Evolutionary conservation across 1,140 invertebrate genomes (phyloP).

Genomic region (Leptinotarsa defecta): DNA sequence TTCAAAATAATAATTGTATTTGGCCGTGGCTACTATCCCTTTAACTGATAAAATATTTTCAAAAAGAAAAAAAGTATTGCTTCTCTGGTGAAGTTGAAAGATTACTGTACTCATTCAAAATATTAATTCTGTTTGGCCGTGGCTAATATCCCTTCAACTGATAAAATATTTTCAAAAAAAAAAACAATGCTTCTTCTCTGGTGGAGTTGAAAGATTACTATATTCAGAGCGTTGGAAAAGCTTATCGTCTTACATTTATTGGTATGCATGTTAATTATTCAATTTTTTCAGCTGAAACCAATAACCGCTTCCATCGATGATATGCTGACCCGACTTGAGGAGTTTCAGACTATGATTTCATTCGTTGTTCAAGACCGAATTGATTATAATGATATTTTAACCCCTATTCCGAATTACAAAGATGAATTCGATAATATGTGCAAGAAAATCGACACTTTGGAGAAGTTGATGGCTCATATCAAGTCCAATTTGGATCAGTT

Average conservation of each 20-base stretch:
- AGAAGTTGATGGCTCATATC: conserved; percentile 49
- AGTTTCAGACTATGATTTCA: conserved; percentile 54
- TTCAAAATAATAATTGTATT: conserved; percentile 11
- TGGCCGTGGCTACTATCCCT: background rate
- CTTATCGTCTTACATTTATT: too few species aligned
- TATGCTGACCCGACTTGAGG: conserved; percentile 54
- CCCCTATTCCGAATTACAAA: conserved; percentile 43
- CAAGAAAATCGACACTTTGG: conserved; percentile 51
- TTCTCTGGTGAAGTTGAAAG: background rate
- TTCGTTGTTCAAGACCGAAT: conserved; percentile 49
- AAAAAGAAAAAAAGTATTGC: background rate
- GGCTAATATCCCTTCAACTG: background rate
- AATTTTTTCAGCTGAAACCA: conserved; percentile 49
- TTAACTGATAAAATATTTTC: conserved; percentile 2
- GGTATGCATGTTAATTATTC: conserved; percentile 1
- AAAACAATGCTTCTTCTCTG: background rate
- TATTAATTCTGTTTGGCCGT: conserved; percentile 3
- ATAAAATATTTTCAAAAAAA: conserved; percentile 3
- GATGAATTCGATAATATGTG: conserved; percentile 47
- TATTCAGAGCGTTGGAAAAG: too few species aligned
- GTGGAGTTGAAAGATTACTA: background rate
- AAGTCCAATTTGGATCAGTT: conserved; percentile 49
- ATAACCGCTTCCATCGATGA: conserved; percentile 52
- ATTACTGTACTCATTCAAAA: background rate
- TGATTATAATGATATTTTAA: conserved; percentile 49